Conservation (phyloP, 2,113 vertebrate genomes). For the Bubo bubo region DNA sequence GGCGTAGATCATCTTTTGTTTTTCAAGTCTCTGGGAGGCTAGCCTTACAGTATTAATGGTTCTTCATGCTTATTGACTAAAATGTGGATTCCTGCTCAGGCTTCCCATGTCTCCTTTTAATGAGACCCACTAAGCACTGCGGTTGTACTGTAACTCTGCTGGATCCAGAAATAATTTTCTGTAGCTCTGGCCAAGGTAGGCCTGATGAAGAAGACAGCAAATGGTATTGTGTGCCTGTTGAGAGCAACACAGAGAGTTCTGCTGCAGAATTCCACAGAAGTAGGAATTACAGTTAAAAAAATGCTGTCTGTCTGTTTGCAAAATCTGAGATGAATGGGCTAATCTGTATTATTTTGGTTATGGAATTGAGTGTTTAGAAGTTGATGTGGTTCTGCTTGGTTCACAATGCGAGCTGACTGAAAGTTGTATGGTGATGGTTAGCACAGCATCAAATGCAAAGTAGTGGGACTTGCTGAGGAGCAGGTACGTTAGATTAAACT, state of each 20-base stretch:
- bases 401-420: neutral
- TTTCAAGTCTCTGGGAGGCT: neutral
- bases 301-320: neutral
- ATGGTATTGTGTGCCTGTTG: neutral
- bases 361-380: neutral
- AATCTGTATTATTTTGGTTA: neutral
- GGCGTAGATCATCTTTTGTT: neutral
- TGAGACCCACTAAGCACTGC: neutral
- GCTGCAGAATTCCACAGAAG: neutral
- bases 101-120: neutral
- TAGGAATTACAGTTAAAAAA: neutral
- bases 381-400: neutral
- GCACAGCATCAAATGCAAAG: neutral
- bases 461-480: neutral
- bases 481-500: neutral
- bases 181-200: neutral
- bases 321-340: neutral
- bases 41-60: neutral
- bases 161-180: neutral
- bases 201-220: neutral
- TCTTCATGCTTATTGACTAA: neutral
- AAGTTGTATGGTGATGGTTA: fast-evolving
- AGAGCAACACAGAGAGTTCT: neutral
- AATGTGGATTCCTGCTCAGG: neutral
- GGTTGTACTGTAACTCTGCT: neutral